A percentile compares a stretch with the other conserved stretches of the same genome.
These are phyloP conservation scores for Pipra filicauda DNA, from an alignment of 2,113 vertebrate species.

Conservation along the genomic window DNA sequence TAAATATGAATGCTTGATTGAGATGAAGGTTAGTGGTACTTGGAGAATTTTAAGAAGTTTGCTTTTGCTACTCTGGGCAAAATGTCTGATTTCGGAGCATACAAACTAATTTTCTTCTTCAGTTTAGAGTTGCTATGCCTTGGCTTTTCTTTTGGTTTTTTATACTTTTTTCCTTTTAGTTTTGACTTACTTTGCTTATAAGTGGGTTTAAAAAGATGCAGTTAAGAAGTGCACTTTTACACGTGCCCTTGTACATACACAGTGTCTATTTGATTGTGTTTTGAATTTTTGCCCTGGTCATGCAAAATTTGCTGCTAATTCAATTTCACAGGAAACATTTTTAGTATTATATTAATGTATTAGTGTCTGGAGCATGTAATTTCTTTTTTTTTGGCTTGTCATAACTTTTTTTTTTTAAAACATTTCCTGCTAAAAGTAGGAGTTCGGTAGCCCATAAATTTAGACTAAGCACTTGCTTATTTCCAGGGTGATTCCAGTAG, in stretches of 20 bases:
- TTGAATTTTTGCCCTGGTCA: background rate
- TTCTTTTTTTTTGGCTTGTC: background rate
- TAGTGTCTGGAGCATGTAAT: background rate
- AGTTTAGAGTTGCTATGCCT: background rate
- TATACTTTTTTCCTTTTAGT: background rate
- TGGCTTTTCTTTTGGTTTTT: background rate
- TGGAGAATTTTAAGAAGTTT: background rate
- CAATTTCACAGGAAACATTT: background rate
- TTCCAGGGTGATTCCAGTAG: background rate
- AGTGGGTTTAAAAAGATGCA: background rate
- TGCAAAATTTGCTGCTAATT: background rate
- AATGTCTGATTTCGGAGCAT: background rate
- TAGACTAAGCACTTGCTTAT: background rate
- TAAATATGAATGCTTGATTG: background rate
- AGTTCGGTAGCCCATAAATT: background rate
- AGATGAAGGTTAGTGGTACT: background rate
- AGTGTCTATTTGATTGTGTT: background rate
- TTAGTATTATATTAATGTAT: background rate
- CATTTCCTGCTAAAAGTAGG: background rate
- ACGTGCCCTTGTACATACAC: background rate
- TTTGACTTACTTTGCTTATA: background rate
- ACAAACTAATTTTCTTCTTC: background rate
- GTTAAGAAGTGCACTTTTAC: background rate
- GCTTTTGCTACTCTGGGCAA: background rate
- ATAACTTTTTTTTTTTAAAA: background rate